Conservation (phyloP, 2,113 vertebrate species). For the Furnarius figulus region DNA sequence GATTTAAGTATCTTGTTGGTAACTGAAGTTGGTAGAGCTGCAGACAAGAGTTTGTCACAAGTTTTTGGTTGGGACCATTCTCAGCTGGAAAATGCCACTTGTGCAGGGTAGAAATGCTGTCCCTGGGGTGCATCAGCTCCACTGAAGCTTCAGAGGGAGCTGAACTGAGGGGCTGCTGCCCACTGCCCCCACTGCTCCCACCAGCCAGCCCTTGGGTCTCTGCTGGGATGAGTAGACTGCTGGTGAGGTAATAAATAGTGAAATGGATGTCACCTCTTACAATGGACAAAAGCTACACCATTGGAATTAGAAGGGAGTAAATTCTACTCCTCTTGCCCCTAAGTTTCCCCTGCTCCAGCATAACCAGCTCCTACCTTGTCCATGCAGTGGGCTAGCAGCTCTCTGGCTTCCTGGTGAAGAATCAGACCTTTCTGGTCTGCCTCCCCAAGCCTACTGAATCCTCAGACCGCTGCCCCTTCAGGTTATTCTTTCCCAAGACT, state of each 20-base stretch:
- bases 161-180: not conserved
- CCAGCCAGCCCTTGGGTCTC: not conserved
- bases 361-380: not conserved
- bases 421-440: not conserved
- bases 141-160: not conserved
- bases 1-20: not conserved
- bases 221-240: not conserved
- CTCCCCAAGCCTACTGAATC: not conserved
- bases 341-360: not conserved
- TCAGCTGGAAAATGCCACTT: not conserved
- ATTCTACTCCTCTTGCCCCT: not conserved
- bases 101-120: not conserved
- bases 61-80: not conserved
- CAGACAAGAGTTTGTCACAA: not conserved
- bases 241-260: not conserved
- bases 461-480: not conserved
- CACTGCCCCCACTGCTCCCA: too few species aligned
- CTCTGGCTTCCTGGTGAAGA: not conserved
- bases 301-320: not conserved
- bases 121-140: not conserved
- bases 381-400: fast-evolving
- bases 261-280: not conserved
- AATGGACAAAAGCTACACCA: not conserved
- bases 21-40: not conserved
- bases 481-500: not conserved